Percentiles rank a stretch among this genome's conserved stretches.
Conservation (phyloP, 1,140 invertebrate species). For the Fopius arisanus region DNA sequence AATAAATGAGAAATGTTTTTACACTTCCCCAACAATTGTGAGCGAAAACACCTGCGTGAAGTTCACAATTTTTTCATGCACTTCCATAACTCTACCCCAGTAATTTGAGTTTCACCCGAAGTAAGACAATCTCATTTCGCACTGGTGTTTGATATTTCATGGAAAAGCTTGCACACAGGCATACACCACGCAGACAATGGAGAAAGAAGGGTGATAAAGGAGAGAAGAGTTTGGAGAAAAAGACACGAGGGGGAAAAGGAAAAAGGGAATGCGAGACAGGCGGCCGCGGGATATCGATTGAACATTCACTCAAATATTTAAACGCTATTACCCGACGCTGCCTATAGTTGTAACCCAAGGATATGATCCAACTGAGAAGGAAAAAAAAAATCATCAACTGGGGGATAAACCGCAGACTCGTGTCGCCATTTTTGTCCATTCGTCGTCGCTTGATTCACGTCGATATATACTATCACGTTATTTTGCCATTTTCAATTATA, state of each 20-base stretch:
- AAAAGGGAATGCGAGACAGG: constrained; percentile 34
- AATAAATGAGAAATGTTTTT: too few relatives aligned
- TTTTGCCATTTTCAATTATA: too few relatives aligned
- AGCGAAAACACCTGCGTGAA: not conserved
- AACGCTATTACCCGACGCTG: constrained; percentile 49
- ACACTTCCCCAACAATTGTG: too few relatives aligned
- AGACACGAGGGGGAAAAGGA: constrained; percentile 35
- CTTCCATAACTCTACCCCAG: not conserved
- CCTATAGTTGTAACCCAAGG: constrained; percentile 18
- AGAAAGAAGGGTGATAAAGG: constrained; percentile 4
- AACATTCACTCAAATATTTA: constrained; percentile 59
- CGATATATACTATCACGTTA: too few relatives aligned
- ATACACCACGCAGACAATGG: not conserved
- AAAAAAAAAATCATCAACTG: not conserved
- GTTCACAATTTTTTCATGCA: not conserved
- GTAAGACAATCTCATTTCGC: constrained; percentile 53
- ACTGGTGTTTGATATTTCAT: constrained; percentile 53
- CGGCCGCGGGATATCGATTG: constrained; percentile 53
- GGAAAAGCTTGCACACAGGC: constrained; percentile 39
- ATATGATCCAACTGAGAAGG: not conserved
- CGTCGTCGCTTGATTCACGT: too few relatives aligned
- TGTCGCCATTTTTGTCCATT: not conserved
- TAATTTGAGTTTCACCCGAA: not conserved
- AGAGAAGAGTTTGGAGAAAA: constrained; percentile 33
- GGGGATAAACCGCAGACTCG: not conserved